Conservation (phyloP, 1,140 invertebrate species). For the Drosophila sturtevanti region DNA sequence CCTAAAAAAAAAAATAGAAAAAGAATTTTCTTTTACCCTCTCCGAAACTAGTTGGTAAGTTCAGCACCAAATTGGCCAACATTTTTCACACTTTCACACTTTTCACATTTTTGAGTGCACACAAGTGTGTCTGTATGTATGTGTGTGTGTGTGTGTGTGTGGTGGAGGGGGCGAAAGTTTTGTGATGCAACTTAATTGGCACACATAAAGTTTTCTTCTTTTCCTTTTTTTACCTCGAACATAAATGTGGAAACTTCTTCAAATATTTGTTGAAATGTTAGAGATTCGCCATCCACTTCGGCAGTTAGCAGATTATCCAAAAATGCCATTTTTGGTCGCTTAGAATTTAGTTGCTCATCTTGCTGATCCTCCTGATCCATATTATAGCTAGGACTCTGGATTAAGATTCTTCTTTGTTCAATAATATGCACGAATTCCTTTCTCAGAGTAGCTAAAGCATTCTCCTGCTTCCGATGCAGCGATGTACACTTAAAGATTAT, state of each 20-base stretch:
- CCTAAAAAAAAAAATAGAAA: conserved; percentile 33
- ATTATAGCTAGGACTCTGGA: conserved; percentile 20
- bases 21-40: background rate
- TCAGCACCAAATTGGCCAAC: background rate
- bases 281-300: conserved; percentile 83
- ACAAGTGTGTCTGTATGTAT: background rate
- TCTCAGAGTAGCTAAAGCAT: conserved; percentile 25
- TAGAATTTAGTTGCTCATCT: conserved; percentile 19
- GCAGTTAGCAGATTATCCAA: conserved; percentile 76
- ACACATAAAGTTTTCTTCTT: background rate
- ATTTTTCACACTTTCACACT: background rate
- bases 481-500: conserved; percentile 26
- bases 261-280: conserved; percentile 86
- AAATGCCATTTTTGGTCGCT: conserved; percentile 70
- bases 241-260: conserved; percentile 90
- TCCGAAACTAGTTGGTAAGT: background rate
- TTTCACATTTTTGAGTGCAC: background rate
- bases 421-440: conserved; percentile 40
- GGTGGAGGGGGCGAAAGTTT: conserved; percentile 4
- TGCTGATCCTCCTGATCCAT: background rate
- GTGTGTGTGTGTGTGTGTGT: background rate
- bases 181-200: background rate
- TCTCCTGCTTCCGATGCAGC: conserved; percentile 23
- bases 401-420: conserved; percentile 32
- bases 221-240: conserved; percentile 85